Evolutionary conservation across 2,113 vertebrate species (phyloP), one percentile per base, ranked within the genome.

Genomic region (Tupaia chinensis): DNA sequence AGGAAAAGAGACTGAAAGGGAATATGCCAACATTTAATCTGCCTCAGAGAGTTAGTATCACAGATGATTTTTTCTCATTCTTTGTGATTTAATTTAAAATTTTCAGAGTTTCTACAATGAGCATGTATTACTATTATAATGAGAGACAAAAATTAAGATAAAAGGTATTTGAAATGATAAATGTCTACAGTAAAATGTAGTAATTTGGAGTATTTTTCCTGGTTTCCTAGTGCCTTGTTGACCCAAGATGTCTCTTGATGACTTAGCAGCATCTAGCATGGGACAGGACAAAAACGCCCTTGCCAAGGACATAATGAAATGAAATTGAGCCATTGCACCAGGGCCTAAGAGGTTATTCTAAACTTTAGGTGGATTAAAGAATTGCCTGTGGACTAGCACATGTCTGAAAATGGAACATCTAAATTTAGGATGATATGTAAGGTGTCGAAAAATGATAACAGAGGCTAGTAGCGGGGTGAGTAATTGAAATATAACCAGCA

Each of bases 341-440:
- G 66, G 61, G 34, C 27, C 65, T 66, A 82, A 80, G 61, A 27
- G 56, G 81, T 72, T 63, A 81, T 61, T 88, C 82, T 91, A 95
- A 96, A 91, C 25, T 74, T 85, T 44, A 72, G 74, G 70, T 12
- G 68, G 13, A 60, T 77, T 79, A 88, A 79, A 95, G 29, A 90
- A 96, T 93, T 92, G 76, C 8, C 92, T 81, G 65, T 69, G 74
- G 66, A 54, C 32, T 65, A 70, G 84, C 93, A 73, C 73, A 10
- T 78, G 54, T 82, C 60, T 93, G 44, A 29, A 90, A 84, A 72
- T 82, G 91, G 63, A 73, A 61, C 25, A 60, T 95, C 90, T 91
- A 86, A 83, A 83, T 98, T 97, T 96, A 97, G 63, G 66, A 29
- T 34, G 58, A 87, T 65, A 96, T 65, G 98, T 96, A 83, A 97